Evolutionary conservation across 2,797 vertebrate species (phyloP).

Genomic region (Momotus momota): DNA sequence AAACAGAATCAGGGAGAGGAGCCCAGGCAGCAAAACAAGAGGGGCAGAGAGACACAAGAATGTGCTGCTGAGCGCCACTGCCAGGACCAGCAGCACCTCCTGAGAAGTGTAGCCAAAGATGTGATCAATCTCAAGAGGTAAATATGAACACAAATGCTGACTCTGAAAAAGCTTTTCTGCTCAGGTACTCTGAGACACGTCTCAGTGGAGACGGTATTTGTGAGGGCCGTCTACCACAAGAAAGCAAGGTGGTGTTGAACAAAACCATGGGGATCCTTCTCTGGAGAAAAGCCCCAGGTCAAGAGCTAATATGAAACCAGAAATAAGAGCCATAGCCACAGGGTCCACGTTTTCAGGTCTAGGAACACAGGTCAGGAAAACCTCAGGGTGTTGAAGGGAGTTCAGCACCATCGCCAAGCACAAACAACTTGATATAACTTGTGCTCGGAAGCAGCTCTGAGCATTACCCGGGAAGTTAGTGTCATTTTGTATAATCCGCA

Average conservation of each 20-base stretch:
- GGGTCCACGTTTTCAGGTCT: neutral
- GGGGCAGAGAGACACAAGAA: neutral
- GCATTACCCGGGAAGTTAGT: constrained; percentile 68
- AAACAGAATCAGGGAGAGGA: neutral
- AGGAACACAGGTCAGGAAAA: constrained; percentile 19
- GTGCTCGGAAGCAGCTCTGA: constrained; percentile 46
- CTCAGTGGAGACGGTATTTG: neutral
- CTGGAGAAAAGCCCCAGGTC: neutral
- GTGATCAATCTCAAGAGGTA: neutral
- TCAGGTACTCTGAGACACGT: neutral
- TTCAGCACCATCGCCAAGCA: neutral
- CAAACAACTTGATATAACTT: constrained; percentile 49
- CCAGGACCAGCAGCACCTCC: neutral
- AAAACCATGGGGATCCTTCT: fast-evolving
- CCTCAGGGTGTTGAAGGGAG: constrained; percentile 11
- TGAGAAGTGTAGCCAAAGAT: neutral
- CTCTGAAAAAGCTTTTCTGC: neutral
- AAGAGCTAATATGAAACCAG: neutral
- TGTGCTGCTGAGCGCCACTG: fast-evolving
- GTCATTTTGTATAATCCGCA: constrained; percentile 67
- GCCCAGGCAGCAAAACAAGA: neutral
- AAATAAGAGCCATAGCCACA: neutral
- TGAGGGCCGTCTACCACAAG: neutral
- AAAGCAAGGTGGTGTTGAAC: neutral
- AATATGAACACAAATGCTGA: neutral